These are phyloP conservation scores for Drosophila ogumai DNA, from an alignment of 1,140 invertebrate species.

Conservation along the genomic window DNA sequence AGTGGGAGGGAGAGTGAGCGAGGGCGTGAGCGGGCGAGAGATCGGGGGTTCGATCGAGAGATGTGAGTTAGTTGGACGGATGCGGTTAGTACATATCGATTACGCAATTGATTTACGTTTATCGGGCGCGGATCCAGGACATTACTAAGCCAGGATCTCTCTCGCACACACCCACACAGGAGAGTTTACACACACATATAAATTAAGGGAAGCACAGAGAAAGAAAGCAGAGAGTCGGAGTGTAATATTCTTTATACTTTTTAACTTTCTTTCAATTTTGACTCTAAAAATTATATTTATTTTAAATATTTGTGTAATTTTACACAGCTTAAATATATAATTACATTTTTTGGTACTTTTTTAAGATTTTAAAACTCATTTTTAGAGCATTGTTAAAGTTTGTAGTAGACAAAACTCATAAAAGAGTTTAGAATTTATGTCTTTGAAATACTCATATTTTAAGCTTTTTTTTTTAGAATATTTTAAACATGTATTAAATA, in stretches of 20 bases:
- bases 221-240: background rate
- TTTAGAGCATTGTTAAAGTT: background rate
- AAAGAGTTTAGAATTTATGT: background rate
- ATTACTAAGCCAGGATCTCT: slow-evolving; percentile 22
- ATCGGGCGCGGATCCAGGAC: slow-evolving; percentile 16
- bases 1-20: background rate
- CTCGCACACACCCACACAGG: slow-evolving; percentile 16
- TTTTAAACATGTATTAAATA: background rate
- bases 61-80: slow-evolving; percentile 34
- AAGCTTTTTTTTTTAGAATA: background rate
- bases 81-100: slow-evolving; percentile 48
- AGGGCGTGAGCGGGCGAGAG: slow-evolving; percentile 21
- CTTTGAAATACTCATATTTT: no score
- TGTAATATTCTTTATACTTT: background rate
- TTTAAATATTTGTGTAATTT: background rate
- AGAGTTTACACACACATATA: slow-evolving; percentile 30
- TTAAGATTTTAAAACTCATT: background rate
- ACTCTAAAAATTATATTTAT: background rate
- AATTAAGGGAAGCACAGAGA: slow-evolving; percentile 19
- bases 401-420: background rate
- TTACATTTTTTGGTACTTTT: background rate
- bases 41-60: slow-evolving; percentile 24
- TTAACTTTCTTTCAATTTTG: background rate
- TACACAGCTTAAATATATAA: background rate
- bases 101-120: slow-evolving; percentile 10